Evolutionary conservation across 2,797 vertebrate genomes (phyloP), one percentile per base, ranked within the genome.

Genomic region (Melanotaenia parkinsoni): DNA sequence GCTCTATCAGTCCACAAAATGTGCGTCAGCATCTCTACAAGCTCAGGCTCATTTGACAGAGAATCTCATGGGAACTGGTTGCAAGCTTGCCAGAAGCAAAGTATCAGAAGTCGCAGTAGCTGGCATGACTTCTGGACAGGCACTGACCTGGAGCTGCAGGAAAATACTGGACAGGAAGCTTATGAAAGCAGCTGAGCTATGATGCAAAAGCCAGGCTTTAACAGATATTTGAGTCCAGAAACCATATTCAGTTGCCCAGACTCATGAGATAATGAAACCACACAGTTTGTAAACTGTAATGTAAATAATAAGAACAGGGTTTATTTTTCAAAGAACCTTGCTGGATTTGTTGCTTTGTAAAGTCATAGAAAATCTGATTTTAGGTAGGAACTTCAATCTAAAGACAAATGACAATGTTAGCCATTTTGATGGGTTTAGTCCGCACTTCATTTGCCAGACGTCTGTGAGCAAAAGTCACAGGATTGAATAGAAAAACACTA

Each of bases 91-190:
- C 68, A 57, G 75, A 8, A 70, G 45, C 56, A 33, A 63, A 53
- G 72, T 43, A 77, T 66, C 74, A 84, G 70, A 71, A 86, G 80
- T 80, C 61, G 37, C 70, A 51, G 63, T 62, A 7, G 20, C 74
- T 88, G 84, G 85, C 80, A 50, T 12, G 47, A 58, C 57, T 72
- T 68, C 67, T 71, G 61, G 80, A 58, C 77, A 60, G 77, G 26
- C 54, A 40, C 70, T 51, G 80, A 73, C 75, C 74, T 43, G 72
- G 74, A 82, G 77, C 83, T 72, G 76, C 74, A 70, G 77, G 74
- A 89, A 66, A 71, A 83, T 28, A 69, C 47, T 38, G 61, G 59
- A 77, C 81, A 84, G 86, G 80, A 76, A 62, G 71, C 64, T 58
- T 75, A 80, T 11, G 13, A 72, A 71, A 58, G 66, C 50, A 58